These are phyloP conservation scores for Pangasius djambal DNA, from an alignment of 2,797 vertebrate genomes.

Conservation along the genomic window DNA sequence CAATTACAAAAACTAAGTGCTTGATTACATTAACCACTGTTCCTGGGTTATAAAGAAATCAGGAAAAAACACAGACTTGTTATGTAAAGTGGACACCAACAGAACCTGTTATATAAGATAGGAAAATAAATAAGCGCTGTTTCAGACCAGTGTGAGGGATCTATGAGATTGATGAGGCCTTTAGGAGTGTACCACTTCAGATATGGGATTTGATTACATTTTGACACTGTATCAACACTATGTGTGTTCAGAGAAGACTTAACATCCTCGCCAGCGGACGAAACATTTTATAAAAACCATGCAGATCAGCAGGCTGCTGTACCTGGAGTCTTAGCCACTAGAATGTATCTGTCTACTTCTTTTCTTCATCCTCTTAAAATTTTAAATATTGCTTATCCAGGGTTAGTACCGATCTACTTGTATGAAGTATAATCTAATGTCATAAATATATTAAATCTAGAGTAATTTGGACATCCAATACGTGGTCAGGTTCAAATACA, in stretches of 20 bases:
- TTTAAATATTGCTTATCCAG: not conserved
- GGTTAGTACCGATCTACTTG: constrained; percentile 10
- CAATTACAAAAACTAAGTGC: not conserved
- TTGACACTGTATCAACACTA: constrained; percentile 6
- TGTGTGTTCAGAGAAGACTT: constrained; percentile 13
- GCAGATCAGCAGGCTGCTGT: constrained; percentile 20
- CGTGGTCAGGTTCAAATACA: constrained; percentile 58
- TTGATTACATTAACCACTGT: not conserved
- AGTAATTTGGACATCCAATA: constrained; percentile 31
- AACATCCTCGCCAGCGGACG: not conserved
- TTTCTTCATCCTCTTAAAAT: constrained; percentile 3
- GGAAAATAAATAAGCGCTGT: constrained; percentile 16
- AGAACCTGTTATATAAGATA: constrained; percentile 24
- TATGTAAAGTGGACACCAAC: constrained; percentile 20
- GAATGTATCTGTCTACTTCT: not conserved
- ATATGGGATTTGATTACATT: constrained; percentile 31
- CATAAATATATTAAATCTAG: constrained; percentile 11
- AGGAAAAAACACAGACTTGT: not conserved
- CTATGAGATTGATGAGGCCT: constrained; percentile 39
- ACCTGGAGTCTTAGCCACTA: constrained; percentile 1
- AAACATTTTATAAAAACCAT: constrained; percentile 19
- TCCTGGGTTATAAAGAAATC: constrained; percentile 13
- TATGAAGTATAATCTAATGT: constrained; percentile 3
- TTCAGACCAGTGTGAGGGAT: constrained; percentile 24
- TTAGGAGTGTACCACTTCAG: constrained; percentile 46